These are phyloP conservation scores for Seriola quinqueradiata DNA, from an alignment of 2,113 vertebrate species.

Conservation along the genomic window DNA sequence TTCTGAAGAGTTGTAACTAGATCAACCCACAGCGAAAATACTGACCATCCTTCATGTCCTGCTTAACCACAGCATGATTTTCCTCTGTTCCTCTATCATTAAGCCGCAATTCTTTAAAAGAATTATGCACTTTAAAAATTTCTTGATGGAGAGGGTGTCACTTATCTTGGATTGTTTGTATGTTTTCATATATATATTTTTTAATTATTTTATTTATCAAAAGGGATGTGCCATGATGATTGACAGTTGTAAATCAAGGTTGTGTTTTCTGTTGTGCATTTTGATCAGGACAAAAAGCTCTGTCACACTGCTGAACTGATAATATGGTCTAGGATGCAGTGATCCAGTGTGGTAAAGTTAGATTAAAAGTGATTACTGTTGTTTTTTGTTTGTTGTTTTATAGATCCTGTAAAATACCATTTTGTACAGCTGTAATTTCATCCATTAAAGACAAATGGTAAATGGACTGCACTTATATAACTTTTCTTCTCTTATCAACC, in stretches of 20 bases:
- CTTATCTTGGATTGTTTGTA: slow-evolving; percentile 30
- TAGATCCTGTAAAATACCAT: slow-evolving; percentile 74
- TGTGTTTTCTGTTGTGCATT: slow-evolving; percentile 2
- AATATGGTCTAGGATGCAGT: neutral
- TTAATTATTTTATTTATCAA: slow-evolving; percentile 63
- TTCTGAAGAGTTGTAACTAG: neutral
- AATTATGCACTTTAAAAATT: slow-evolving; percentile 72
- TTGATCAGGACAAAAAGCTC: neutral
- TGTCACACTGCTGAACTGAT: neutral
- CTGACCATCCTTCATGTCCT: slow-evolving; percentile 3
- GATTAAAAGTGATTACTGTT: neutral
- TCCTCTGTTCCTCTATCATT: slow-evolving; percentile 3
- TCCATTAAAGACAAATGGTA: slow-evolving; percentile 72
- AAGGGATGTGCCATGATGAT: slow-evolving; percentile 58
- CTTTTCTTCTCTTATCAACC: too few species aligned
- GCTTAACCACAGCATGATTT: slow-evolving; percentile 39
- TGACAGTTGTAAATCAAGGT: slow-evolving; percentile 9
- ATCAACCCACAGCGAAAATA: neutral
- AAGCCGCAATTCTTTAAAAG: slow-evolving; percentile 21
- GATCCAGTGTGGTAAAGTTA: neutral
- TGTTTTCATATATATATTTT: slow-evolving; percentile 48
- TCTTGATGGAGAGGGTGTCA: slow-evolving; percentile 44
- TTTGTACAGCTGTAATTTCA: slow-evolving; percentile 85
- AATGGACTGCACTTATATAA: too few species aligned
- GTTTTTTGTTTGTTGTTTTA: slow-evolving; percentile 56